These are phyloP conservation scores for Gymnobelideus leadbeateri DNA, from an alignment of 2,113 vertebrate species.

Conservation along the genomic window DNA sequence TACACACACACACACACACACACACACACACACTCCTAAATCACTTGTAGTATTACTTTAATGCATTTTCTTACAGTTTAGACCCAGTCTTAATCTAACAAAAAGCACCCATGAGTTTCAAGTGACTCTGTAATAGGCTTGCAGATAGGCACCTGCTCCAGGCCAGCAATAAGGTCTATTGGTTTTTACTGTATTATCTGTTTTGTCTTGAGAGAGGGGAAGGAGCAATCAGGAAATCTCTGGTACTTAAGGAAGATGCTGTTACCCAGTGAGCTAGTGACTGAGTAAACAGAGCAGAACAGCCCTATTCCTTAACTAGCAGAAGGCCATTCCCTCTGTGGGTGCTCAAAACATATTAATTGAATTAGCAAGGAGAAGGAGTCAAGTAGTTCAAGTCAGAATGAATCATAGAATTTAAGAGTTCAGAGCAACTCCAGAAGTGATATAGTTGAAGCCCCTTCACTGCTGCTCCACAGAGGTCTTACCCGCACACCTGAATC, in stretches of 20 bases:
- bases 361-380: constrained; percentile 52
- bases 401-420: background rate
- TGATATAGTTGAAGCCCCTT: background rate
- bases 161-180: background rate
- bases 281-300: constrained; percentile 1
- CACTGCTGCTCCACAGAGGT: background rate
- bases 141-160: background rate
- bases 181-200: constrained; percentile 39
- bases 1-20: no score
- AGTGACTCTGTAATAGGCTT: background rate
- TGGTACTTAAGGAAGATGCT: constrained; percentile 64
- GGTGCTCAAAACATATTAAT: constrained; percentile 60
- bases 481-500: background rate
- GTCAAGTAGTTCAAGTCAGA: constrained; percentile 4
- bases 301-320: constrained; percentile 31
- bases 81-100: background rate
- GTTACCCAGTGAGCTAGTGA: constrained; percentile 40
- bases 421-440: background rate
- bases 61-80: constrained; percentile 17
- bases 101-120: constrained; percentile 21
- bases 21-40: background rate
- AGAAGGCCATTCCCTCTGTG: constrained; percentile 45
- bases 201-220: constrained; percentile 49
- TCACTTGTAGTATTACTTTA: constrained; percentile 27
- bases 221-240: constrained; percentile 68